Conservation (phyloP, 2,113 vertebrate species). For the Takifugu bimaculatus region DNA sequence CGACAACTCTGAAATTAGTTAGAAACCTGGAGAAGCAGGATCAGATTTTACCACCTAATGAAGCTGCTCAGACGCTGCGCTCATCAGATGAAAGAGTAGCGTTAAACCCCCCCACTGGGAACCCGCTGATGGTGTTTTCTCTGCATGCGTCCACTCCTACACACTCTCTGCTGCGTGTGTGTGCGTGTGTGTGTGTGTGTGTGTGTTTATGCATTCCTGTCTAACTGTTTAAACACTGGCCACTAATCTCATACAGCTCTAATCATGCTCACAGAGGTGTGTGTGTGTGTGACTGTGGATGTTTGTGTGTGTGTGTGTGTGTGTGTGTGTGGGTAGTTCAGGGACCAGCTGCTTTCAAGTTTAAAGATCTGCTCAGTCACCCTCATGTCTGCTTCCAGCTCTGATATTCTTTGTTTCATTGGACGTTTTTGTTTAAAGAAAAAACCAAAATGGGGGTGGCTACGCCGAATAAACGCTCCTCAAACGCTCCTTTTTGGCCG, state of each 20-base stretch:
- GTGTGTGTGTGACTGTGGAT: background rate
- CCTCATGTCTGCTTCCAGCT: no score
- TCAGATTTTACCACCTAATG: no score
- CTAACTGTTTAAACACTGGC: no score
- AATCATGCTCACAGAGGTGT: background rate
- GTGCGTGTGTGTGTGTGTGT: background rate
- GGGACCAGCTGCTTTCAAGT: conserved; percentile 48
- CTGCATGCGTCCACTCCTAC: background rate
- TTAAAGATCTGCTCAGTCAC: conserved; percentile 28
- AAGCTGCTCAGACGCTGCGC: no score
- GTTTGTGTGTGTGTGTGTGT: background rate
- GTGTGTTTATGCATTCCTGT: background rate
- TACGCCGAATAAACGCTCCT: background rate
- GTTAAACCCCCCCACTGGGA: no score
- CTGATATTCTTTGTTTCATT: no score
- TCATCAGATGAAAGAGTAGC: no score
- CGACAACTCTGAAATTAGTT: no score
- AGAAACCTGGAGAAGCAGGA: no score
- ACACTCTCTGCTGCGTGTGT: background rate
- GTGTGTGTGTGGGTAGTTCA: background rate
- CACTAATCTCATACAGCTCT: no score
- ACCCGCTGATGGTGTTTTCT: no score
- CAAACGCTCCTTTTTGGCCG: conserved; percentile 34
- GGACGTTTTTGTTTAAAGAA: no score
- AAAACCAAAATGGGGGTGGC: background rate